phyloP scores from a whole-genome alignment of 2,797 vertebrate genomes.

The Halcyon badia region DNA sequence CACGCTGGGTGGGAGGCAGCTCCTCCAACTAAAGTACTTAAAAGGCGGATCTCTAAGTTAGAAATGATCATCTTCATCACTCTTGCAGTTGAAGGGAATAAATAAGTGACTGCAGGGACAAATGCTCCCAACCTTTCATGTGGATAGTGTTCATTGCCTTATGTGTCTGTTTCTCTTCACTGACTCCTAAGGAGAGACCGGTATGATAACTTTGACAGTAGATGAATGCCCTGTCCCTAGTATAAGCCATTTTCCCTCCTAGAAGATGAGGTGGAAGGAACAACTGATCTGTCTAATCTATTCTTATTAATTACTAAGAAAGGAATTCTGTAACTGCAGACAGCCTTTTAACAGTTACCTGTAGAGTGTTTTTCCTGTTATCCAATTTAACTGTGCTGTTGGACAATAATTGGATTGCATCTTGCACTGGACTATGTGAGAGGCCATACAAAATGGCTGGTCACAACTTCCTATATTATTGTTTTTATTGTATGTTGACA shows the following conservation, averaged over 20 bases:
- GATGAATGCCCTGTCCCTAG: background rate
- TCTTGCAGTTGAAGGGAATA: background rate
- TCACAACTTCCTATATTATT: fast-evolving
- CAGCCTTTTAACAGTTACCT: background rate
- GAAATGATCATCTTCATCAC: background rate
- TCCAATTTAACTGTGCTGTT: background rate
- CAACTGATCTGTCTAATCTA: background rate
- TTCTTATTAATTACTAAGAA: background rate
- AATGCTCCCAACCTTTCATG: background rate
- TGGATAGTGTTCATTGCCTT: background rate
- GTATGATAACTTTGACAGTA: background rate
- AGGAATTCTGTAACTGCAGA: background rate
- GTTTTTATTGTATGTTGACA: background rate
- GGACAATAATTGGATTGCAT: background rate
- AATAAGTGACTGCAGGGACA: background rate
- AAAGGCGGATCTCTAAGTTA: background rate
- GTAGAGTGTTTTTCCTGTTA: background rate
- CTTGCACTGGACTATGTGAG: background rate
- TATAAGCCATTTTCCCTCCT: background rate
- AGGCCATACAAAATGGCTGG: background rate
- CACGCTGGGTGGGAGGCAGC: fast-evolving
- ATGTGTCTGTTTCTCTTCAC: background rate
- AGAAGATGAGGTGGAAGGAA: background rate
- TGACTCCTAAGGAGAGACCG: background rate
- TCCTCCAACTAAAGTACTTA: background rate